These are phyloP conservation scores for Triplophysa yarkandensis DNA, from an alignment of 2,797 vertebrate species.

Conservation along the genomic window DNA sequence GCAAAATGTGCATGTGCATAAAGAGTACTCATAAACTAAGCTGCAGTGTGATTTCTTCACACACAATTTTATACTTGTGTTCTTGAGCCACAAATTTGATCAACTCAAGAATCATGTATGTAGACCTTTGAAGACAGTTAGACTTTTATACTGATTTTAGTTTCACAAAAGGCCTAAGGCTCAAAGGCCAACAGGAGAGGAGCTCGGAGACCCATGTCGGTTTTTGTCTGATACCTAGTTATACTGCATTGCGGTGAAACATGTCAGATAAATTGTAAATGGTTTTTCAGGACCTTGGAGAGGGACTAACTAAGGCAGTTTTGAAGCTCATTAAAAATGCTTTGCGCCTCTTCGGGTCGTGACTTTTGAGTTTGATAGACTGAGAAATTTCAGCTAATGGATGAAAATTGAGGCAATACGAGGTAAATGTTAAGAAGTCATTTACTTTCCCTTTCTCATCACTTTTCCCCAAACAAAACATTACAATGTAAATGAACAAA, in stretches of 20 bases:
- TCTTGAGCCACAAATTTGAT: not conserved
- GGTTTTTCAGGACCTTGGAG: conserved; percentile 3
- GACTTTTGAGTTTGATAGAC: conserved; percentile 21
- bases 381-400: conserved; percentile 40
- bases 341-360: not conserved
- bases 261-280: conserved; percentile 6
- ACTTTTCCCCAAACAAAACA: conserved; percentile 9
- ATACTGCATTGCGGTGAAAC: not conserved
- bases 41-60: no score
- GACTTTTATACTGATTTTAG: not conserved
- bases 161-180: not conserved
- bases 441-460: conserved; percentile 21
- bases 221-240: not conserved
- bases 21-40: no score
- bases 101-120: not conserved
- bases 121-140: not conserved
- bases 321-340: conserved; percentile 45
- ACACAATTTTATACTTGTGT: no score
- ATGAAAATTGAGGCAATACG: conserved; percentile 51
- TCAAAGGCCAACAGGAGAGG: not conserved
- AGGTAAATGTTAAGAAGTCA: conserved; percentile 53
- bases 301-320: conserved; percentile 12
- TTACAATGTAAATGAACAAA: conserved; percentile 45
- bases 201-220: not conserved
- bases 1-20: conserved; percentile 30